Percentiles rank a stretch among this genome's conserved stretches.
Conservation (phyloP, 2,888 invertebrate genomes). For the Orchesellides sinensis region DNA sequence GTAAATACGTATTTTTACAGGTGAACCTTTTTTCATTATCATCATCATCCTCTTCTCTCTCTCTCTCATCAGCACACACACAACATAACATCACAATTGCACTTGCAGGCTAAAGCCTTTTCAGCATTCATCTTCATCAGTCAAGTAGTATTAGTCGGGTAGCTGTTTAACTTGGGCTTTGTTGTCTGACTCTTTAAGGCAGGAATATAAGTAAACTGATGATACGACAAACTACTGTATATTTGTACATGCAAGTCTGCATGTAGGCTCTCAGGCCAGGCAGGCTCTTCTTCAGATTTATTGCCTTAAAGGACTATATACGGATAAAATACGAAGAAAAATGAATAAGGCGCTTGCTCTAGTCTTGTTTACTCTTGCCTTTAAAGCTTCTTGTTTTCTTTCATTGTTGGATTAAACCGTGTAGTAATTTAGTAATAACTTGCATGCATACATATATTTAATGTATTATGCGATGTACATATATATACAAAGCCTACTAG, state of each 20-base stretch:
- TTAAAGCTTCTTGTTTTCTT: too few species aligned
- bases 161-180: conserved; percentile 32
- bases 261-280: too few species aligned
- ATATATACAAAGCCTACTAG: not conserved
- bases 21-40: conserved; percentile 18
- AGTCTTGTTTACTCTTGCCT: too few species aligned
- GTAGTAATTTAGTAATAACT: not conserved
- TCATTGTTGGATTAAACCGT: not conserved
- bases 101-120: not conserved
- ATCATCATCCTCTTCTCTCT: too few species aligned
- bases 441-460: not conserved
- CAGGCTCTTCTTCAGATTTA: not conserved
- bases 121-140: not conserved
- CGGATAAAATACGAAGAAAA: not conserved
- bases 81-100: not conserved
- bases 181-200: conserved; percentile 24
- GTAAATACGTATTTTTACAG: conserved; percentile 1
- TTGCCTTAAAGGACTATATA: not conserved
- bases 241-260: too few species aligned
- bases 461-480: not conserved
- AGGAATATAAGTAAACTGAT: not conserved
- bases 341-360: not conserved
- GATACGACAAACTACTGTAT: not conserved
- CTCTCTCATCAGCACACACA: too few species aligned
- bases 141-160: conserved; percentile 2